Base-by-base conservation (phyloP, 2,797 vertebrate species). In the Petrocephalus sullivani region DNA sequence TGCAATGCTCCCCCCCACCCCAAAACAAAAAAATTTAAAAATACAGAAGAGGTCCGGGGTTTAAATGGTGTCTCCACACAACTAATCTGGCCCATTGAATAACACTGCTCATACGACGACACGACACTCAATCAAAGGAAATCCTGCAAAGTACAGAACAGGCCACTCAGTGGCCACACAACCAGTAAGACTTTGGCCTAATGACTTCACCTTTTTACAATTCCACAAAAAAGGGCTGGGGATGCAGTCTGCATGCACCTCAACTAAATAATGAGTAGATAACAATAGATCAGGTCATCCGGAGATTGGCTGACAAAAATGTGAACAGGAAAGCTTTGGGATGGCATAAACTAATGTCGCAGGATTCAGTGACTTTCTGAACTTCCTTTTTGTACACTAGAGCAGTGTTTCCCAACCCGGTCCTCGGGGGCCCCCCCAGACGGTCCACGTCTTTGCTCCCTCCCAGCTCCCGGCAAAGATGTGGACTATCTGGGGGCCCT, bases 111-210 rank as follows among this genome's bases (percentile, higher is more conserved):
- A 58, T 21, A 82, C 8, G 57, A 92, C 84, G 90, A 53, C 54
- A 86, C 78, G 71, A 88, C 41, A 83, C 46, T 87, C 64, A 9
- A 1, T 16, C 51, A n/a, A n/a, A 23, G 2, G 12, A 41, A n/a
- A 53, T 23, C 57, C 83, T 1, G 82, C 81, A 14, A 88, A n/a
- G 60, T 46, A 54, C 87, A 67, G 21, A 41, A 71, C 81, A 54
- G 21, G 23, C 54, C 61, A 8, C 57, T 86, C 54, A 5, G 28
- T 78, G 89, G 56, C 54, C 61, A 67, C 56, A 57, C 16, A 88
- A 37, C 78, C 84, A 28, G 53, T 78, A 54, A 84, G 85, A 89
- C 87, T 90, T 90, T 90, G 90, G 87, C 88, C 81, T 88, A 57
- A 87, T 54, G 85, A 83, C 14, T 71, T 37, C 81, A 81, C 54